These are phyloP conservation scores for Formicarius rufipectus DNA, from an alignment of 2,113 vertebrate genomes.

Conservation along the genomic window DNA sequence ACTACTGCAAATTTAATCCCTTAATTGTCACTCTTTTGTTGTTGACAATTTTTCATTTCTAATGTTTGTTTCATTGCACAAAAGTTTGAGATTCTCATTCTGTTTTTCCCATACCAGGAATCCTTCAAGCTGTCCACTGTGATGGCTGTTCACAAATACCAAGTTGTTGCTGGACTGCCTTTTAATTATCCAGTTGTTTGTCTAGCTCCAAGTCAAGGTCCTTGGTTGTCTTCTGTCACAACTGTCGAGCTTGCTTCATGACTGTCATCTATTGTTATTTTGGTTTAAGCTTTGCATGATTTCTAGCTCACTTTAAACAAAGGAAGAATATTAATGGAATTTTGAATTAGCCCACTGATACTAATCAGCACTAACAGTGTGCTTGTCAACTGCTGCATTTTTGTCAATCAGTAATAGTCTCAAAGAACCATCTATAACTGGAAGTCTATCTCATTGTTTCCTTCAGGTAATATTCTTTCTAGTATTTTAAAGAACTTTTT, in stretches of 20 bases:
- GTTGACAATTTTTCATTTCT: neutral
- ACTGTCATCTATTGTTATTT: neutral
- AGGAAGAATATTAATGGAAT: constrained; percentile 19
- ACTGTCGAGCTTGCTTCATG: neutral
- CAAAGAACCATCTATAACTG: constrained; percentile 40
- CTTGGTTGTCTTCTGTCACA: neutral
- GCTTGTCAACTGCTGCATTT: constrained; percentile 12
- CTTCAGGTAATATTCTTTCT: constrained; percentile 46
- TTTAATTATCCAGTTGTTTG: neutral
- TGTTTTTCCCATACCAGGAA: neutral
- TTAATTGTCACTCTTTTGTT: neutral
- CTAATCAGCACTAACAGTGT: constrained; percentile 28
- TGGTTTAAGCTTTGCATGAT: constrained; percentile 37
- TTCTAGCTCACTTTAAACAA: constrained; percentile 53
- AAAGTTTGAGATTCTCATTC: neutral
- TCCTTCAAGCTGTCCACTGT: neutral
- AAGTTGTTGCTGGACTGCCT: neutral
- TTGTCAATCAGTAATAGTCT: neutral
- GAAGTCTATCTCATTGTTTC: constrained; percentile 48
- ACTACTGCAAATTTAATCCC: neutral
- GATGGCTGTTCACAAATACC: neutral
- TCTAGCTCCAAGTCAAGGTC: neutral
- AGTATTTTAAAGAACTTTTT: constrained; percentile 39
- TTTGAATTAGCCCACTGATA: constrained; percentile 21
- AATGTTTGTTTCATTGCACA: neutral